Evolutionary conservation across 2,888 invertebrate genomes (phyloP), one percentile per base, ranked within the genome.

Genomic region (Tuberolachnus salignus): DNA sequence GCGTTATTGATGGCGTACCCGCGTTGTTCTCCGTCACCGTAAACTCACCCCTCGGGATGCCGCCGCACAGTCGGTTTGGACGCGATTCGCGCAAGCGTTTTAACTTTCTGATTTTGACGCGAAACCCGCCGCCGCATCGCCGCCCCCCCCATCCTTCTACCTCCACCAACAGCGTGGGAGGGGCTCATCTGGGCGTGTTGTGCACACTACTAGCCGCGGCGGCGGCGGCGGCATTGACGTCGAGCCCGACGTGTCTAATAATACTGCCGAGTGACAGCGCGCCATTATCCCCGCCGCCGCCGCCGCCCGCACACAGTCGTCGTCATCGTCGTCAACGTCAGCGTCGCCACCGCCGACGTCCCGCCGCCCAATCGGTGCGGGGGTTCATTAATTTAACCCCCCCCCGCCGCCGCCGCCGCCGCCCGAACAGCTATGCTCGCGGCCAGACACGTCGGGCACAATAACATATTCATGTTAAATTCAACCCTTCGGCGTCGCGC

Each of bases 191-290:
- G 34, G 34, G 34, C 34, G 34, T 6, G 19, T 10, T 16, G 61
- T n/a, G 1, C 34, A 55, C 55, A 61, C 23, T 61, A 61, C 34
- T 34, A 34, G 34, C 34, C 6, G 6, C 34, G 6, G 6, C 34
- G n/a, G 34, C 34, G 34, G 34, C 6, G 34, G 6, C 34, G 11
- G 23, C 64, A 74, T 63, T 74, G 73, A 74, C 64, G 73, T 64
- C 14, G 23, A 0, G 49, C 73, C 23, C 63, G 73, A 78, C 78
- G 67, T 69, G 49, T 78, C 78, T 78, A 78, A 78, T 78, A 69
- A 78, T 61, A 78, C 69, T 67, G 49, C 69, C 67, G 78, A 78
- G 78, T 78, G 78, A 78, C 78, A 69, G 78, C 78, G 78, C 78
- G 78, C 69, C 78, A 78, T 78, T 78, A 69, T 69, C 78, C 78